Conservation (phyloP, 2,888 invertebrate species). For the Meloe dianella region DNA sequence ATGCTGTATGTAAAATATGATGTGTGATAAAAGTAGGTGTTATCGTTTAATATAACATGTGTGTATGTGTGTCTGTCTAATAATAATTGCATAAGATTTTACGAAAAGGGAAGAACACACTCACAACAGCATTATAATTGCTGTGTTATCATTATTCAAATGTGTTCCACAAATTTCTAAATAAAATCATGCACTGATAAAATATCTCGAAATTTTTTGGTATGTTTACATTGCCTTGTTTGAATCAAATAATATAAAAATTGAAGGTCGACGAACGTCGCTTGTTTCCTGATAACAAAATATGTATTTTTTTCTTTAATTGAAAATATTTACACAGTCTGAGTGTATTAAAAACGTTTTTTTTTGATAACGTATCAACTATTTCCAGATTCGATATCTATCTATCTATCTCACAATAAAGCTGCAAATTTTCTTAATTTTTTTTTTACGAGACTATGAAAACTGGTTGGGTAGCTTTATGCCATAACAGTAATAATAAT, state of each 20-base stretch:
- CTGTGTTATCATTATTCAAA: background rate
- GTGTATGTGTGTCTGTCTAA: background rate
- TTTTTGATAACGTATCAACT: background rate
- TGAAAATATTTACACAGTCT: slow-evolving; percentile 6
- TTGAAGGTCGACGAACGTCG: slow-evolving; percentile 25
- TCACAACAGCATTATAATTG: background rate
- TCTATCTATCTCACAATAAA: no score
- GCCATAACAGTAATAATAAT: no score
- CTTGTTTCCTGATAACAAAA: background rate
- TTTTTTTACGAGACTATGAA: background rate
- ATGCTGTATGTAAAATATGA: background rate
- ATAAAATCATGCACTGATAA: slow-evolving; percentile 33
- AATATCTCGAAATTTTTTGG: slow-evolving; percentile 21
- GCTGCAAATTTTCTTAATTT: background rate
- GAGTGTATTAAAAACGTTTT: background rate
- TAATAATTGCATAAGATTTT: background rate
- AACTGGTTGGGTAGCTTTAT: slow-evolving; percentile 7
- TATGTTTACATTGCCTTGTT: slow-evolving; percentile 21
- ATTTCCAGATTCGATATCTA: background rate
- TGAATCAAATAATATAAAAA: slow-evolving; percentile 25
- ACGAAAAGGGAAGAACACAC: background rate
- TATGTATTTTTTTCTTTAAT: background rate
- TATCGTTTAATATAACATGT: background rate
- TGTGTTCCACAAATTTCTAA: slow-evolving; percentile 25
- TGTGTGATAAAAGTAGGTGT: background rate